A percentile compares a stretch with the other conserved stretches of the same genome.
Evolutionary conservation across 2,888 invertebrate genomes (phyloP).

Genomic region (Lysandra coridon): DNA sequence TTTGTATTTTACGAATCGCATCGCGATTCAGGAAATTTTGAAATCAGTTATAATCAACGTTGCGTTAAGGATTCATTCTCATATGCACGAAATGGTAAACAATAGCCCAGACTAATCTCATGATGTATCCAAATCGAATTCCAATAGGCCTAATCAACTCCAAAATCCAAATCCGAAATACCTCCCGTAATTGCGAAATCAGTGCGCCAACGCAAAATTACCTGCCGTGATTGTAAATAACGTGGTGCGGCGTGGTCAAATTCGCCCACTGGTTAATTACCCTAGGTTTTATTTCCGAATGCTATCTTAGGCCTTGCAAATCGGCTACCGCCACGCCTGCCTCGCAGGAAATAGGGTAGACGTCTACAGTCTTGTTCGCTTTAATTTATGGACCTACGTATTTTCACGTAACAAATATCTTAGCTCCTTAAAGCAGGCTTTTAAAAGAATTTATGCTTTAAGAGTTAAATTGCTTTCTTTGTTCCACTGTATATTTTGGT

Average conservation of each 20-base stretch:
- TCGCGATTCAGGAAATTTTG: not conserved
- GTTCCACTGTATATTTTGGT: not conserved
- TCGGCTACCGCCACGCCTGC: slow-evolving; percentile 63
- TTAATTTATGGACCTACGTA: slow-evolving; percentile 27
- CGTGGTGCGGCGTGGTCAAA: slow-evolving; percentile 55
- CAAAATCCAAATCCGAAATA: slow-evolving; percentile 32
- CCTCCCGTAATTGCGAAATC: slow-evolving; percentile 42
- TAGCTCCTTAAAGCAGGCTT: slow-evolving; percentile 11
- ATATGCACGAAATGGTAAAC: not conserved
- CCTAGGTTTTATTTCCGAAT: slow-evolving; percentile 74
- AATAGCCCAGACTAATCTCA: slow-evolving; percentile 2
- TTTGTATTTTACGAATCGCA: not conserved
- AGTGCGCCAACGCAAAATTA: slow-evolving; percentile 44
- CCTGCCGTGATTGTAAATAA: slow-evolving; percentile 48
- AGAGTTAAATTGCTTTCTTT: not conserved
- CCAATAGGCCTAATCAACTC: slow-evolving; percentile 23
- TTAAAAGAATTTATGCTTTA: slow-evolving; percentile 11
- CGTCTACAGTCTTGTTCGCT: slow-evolving; percentile 30
- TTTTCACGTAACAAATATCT: slow-evolving; percentile 19
- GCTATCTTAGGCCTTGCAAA: slow-evolving; percentile 67
- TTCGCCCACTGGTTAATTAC: slow-evolving; percentile 69
- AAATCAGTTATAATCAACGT: not conserved
- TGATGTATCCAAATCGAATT: slow-evolving; percentile 22
- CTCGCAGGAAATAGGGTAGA: slow-evolving; percentile 37
- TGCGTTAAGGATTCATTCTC: not conserved